Evolutionary conservation across 2,797 vertebrate genomes (phyloP), one percentile per base, ranked within the genome.

Genomic region (Hephaestus fuliginosus): DNA sequence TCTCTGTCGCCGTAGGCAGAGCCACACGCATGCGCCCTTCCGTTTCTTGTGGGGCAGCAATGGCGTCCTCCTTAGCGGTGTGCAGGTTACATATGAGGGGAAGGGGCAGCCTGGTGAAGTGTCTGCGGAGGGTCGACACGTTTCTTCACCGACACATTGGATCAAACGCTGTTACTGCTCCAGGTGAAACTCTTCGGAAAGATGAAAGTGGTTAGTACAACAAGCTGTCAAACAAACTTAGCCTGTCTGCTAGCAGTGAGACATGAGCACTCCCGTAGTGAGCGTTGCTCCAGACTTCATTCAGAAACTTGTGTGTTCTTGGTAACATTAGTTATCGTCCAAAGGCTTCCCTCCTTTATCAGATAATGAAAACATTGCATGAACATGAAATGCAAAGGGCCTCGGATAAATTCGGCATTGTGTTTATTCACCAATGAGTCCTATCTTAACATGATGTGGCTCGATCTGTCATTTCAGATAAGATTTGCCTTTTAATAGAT

Each of bases 1-100:
- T 88, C 61, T 57, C 61, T 0, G 44, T 68, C 84, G 70, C 95
- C 91, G 91, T 96, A 94, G 66, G n/a, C 1, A 4, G 1, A 43
- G 2, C 0, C 1, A 0, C 0, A 66, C 92, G 92, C 95, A 94
- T 90, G 95, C 93, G 95, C 84, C 0, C 0, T 60, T 18, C 0
- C 0, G 1, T 0, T 1, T 7, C 3, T 6, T 9, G 43, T 8
- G 4, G 10, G 11, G 20, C 68, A 90, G 13, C 73, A 82, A 96
- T 96, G 96, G 95, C 96, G 93, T 83, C 95, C 86, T 91, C 92
- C 94, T 28, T 91, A 0, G 76, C 76, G 0, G 75, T 89, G 64
- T 90, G 88, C 86, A 88, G 93, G 88, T 89, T 95, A 82, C 91
- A 76, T 49, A 55, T 89, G 81, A 90, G 79, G 49, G 83, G 90